Evolutionary conservation across 1,140 invertebrate genomes (phyloP).

Genomic region (Drosophila sucinea): DNA sequence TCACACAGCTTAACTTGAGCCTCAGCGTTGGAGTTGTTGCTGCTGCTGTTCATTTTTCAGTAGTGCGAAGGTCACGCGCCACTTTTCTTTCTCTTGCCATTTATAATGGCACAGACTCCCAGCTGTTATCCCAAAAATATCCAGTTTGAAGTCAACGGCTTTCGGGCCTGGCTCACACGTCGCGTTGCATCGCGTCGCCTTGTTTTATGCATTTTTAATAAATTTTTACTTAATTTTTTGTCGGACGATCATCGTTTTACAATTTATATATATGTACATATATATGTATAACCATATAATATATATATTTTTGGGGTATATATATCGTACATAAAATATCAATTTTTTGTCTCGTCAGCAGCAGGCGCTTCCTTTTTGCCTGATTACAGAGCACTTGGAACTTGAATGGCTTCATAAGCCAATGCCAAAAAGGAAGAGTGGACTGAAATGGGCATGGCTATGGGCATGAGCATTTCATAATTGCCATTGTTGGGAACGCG

Average conservation of each 20-base stretch:
- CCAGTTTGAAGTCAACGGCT: constrained; percentile 55
- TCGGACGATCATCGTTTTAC: constrained; percentile 30
- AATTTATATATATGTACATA: constrained; percentile 30
- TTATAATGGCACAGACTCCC: constrained; percentile 41
- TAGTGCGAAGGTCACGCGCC: constrained; percentile 80
- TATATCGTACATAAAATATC: constrained; percentile 55
- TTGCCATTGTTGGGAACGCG: constrained; percentile 75
- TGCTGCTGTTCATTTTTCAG: constrained; percentile 37
- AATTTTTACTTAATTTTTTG: constrained; percentile 69
- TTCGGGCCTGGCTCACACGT: constrained; percentile 14
- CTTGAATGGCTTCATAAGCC: constrained; percentile 78
- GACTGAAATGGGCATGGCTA: constrained; percentile 21
- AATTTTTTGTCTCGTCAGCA: constrained; percentile 62
- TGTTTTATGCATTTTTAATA: constrained; percentile 74
- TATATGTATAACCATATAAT: neutral
- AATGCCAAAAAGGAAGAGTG: constrained; percentile 49
- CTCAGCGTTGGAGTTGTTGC: constrained; percentile 20
- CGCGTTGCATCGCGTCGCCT: constrained; percentile 25
- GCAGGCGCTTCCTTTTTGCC: constrained; percentile 47
- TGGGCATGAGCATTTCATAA: constrained; percentile 55
- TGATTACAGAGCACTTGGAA: constrained; percentile 59
- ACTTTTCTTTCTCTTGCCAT: constrained; percentile 67
- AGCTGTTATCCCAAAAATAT: constrained; percentile 43
- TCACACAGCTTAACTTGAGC: constrained; percentile 37
- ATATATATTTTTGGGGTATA: constrained; percentile 47